Percentiles rank a stretch among this genome's conserved stretches.
Evolutionary conservation across 1,140 invertebrate genomes (phyloP).

Genomic region (Oryctes rhinoceros): DNA sequence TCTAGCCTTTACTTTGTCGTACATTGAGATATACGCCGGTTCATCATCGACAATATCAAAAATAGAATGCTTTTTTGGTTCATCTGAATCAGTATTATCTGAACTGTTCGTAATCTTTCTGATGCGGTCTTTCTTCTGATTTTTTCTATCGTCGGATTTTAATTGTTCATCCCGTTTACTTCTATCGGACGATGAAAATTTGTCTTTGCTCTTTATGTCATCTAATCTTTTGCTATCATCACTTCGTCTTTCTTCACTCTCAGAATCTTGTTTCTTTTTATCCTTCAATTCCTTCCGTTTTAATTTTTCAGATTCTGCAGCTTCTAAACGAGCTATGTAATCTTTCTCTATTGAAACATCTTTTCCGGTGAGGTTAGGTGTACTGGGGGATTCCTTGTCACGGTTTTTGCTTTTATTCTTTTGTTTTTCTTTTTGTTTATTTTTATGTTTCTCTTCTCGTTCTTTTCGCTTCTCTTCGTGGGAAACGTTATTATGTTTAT

Average conservation of each 20-base stretch:
- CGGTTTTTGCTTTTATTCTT: slow-evolving; percentile 59
- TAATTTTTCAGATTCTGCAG: slow-evolving; percentile 66
- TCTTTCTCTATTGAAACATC: slow-evolving; percentile 66
- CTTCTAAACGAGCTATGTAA: slow-evolving; percentile 70
- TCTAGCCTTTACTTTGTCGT: slow-evolving; percentile 96
- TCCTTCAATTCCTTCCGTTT: slow-evolving; percentile 64
- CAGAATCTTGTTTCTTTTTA: slow-evolving; percentile 61
- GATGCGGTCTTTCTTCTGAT: slow-evolving; percentile 61
- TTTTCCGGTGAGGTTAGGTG: slow-evolving; percentile 42
- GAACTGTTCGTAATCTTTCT: slow-evolving; percentile 66
- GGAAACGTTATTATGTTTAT: slow-evolving; percentile 52
- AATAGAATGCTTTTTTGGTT: slow-evolving; percentile 88
- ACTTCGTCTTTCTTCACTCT: slow-evolving; percentile 58
- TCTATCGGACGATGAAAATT: slow-evolving; percentile 45
- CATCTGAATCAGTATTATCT: slow-evolving; percentile 76
- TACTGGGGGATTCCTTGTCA: slow-evolving; percentile 48
- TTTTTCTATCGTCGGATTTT: slow-evolving; percentile 55
- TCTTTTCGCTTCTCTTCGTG: slow-evolving; percentile 52
- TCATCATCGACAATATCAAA: slow-evolving; percentile 91
- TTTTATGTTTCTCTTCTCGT: slow-evolving; percentile 58
- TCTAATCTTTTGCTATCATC: slow-evolving; percentile 53
- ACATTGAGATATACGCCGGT: slow-evolving; percentile 95
- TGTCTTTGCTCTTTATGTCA: slow-evolving; percentile 46
- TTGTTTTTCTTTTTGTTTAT: slow-evolving; percentile 57
- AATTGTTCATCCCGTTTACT: slow-evolving; percentile 50